A percentile compares a stretch with the other conserved stretches of the same genome.
phyloP scores from a whole-genome alignment of 2,888 invertebrate genomes.

The Hanleya hanleyi region DNA sequence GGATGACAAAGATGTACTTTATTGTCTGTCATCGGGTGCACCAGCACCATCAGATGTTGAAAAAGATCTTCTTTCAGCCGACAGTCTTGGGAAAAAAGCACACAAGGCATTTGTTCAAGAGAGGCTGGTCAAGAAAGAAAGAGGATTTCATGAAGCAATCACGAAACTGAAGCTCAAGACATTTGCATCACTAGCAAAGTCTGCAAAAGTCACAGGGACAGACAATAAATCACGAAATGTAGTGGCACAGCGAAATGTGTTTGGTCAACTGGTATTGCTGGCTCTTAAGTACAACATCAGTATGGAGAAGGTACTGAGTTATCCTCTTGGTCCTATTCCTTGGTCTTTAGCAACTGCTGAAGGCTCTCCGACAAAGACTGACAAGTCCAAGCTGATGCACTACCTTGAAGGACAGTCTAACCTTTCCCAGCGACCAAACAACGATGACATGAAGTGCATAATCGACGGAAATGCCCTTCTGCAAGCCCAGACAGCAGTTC shows the following conservation, averaged over 20 bases:
- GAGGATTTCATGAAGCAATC: neutral
- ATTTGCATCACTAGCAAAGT: slow-evolving; percentile 3
- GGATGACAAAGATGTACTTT: slow-evolving; percentile 20
- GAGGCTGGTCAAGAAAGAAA: slow-evolving; percentile 18
- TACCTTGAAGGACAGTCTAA: neutral
- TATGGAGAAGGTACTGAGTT: slow-evolving; percentile 7
- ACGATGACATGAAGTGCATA: neutral
- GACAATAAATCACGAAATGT: neutral
- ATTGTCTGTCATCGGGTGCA: slow-evolving; percentile 33
- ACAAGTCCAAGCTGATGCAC: slow-evolving; percentile 2
- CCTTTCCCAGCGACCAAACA: neutral
- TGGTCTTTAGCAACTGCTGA: slow-evolving; percentile 17
- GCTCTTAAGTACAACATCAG: neutral
- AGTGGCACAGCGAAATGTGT: neutral
- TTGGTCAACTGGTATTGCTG: slow-evolving; percentile 1
- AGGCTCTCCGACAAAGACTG: slow-evolving; percentile 12
- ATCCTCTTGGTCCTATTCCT: slow-evolving; percentile 1
- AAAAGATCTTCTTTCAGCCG: slow-evolving; percentile 19
- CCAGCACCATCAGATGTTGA: slow-evolving; percentile 22
- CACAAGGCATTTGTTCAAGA: slow-evolving; percentile 21
- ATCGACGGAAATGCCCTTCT: neutral
- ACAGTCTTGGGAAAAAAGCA: slow-evolving; percentile 2
- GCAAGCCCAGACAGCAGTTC: neutral
- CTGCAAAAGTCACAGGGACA: neutral
- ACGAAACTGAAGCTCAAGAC: neutral